Evolutionary conservation across 2,113 vertebrate genomes (phyloP), one percentile per base, ranked within the genome.

Genomic region (Triplophysa tibetana): DNA sequence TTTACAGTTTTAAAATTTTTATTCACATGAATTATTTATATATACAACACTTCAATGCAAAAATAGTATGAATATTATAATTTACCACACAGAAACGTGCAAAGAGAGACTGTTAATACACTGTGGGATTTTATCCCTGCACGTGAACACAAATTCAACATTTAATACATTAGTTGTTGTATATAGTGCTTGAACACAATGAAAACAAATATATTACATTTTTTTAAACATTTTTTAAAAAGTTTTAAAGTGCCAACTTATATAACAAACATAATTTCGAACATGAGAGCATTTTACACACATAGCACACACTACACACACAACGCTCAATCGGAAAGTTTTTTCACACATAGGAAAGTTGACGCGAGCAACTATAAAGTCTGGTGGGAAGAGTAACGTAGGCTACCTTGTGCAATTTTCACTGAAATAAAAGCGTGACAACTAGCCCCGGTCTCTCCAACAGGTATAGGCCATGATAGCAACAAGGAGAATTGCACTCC

Each of bases 101-200:
- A 50, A 19, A 41, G 6, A 65, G 19, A 19, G 24, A n/a, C 43
- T 24, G 52, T 4, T 48, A 38, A 56, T 65, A 70, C 64, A 68
- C 50, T 26, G 10, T 13, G 2, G n/a, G 13, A 73, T 43, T 61
- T 3, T 63, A 58, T 62, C 43, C 56, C 56, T 70, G 19, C 21
- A 54, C 8, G 70, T 77, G 64, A 81, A 63, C n/a, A 81, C n/a
- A 70, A 81, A 0, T 21, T 43, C 33, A 38, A 38, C 33, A 38
- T 38, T 0, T 11, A 54, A 19, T 11, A 54, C 23, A 29, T 29
- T 54, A 70, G 9, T n/a, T 16, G 43, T 14, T n/a, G 13, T 38
- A 1, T 23, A 43, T 23, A 68, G 8, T 66, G 64, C 33, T 45
- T 24, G 21, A 24, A 70, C 1, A 73, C n/a, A 16, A 19, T 19